Conservation (phyloP, 1,140 invertebrate genomes). For the Diachasmimorpha longicaudata region DNA sequence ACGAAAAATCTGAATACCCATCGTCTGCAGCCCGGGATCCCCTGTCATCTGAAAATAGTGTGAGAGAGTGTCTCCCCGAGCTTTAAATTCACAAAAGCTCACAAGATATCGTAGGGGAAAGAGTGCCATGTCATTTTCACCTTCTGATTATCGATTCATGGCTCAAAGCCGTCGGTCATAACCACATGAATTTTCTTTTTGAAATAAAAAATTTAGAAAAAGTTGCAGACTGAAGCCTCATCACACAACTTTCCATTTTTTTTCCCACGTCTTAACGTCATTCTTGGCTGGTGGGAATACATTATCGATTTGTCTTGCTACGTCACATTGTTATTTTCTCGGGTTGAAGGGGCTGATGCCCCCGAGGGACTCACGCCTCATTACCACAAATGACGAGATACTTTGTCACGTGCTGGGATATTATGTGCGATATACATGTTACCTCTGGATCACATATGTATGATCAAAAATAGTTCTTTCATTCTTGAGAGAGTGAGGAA, state of each 20-base stretch:
- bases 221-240: background rate
- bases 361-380: conserved; percentile 8
- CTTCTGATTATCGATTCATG: conserved; percentile 21
- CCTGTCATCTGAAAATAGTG: background rate
- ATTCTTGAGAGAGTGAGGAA: background rate
- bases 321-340: conserved; percentile 6
- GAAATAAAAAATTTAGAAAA: background rate
- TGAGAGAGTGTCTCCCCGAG: background rate
- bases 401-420: conserved; percentile 15
- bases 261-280: background rate
- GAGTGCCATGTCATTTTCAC: background rate
- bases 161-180: background rate
- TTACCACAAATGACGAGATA: conserved; percentile 19
- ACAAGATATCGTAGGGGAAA: background rate
- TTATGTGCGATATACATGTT: background rate
- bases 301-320: background rate
- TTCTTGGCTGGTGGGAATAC: background rate
- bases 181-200: background rate
- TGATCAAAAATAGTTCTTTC: too few species aligned
- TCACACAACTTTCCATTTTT: background rate
- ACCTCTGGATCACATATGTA: background rate
- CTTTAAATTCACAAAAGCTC: background rate
- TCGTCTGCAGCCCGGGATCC: too few species aligned
- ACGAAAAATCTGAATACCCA: too few species aligned
- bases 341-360: background rate